Conservation (phyloP, 2,797 vertebrate genomes). For the Ambastaia sidthimunki region DNA sequence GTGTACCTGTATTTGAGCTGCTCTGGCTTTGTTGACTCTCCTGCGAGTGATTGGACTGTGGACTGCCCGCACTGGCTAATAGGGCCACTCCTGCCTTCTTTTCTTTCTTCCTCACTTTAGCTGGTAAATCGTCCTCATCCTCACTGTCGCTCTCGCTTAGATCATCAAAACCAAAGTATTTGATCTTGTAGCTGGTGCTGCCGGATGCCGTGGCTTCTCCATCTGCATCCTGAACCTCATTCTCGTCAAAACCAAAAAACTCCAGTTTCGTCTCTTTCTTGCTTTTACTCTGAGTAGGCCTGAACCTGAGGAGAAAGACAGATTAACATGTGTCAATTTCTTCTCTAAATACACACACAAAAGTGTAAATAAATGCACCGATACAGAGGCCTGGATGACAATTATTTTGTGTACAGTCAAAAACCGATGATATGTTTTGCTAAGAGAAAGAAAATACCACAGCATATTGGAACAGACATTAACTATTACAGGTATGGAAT, state of each 20-base stretch:
- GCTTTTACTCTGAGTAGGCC: constrained; percentile 91
- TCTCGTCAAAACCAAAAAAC: constrained; percentile 97
- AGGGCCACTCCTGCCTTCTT: constrained; percentile 76
- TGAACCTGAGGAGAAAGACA: constrained; percentile 77
- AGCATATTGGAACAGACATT: too few species aligned
- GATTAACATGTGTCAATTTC: background rate
- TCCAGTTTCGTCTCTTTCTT: constrained; percentile 96
- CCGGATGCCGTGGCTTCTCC: constrained; percentile 78
- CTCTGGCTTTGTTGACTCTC: constrained; percentile 88
- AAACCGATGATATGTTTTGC: too few species aligned
- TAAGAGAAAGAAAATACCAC: too few species aligned
- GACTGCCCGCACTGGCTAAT: constrained; percentile 73
- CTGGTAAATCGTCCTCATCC: constrained; percentile 82
- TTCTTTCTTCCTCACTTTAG: constrained; percentile 84
- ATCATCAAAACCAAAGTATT: constrained; percentile 99
- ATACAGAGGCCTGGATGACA: background rate
- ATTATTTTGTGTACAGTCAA: too few species aligned
- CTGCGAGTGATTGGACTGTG: constrained; percentile 84
- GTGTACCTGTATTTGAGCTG: constrained; percentile 84
- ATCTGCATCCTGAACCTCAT: constrained; percentile 85
- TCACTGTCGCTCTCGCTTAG: constrained; percentile 97
- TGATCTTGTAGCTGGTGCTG: constrained; percentile 98
- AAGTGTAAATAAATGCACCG: background rate
- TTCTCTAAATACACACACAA: background rate
- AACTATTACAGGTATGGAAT: too few species aligned